phyloP scores from a whole-genome alignment of 2,113 vertebrate genomes.

The Oncorhynchus keta region DNA sequence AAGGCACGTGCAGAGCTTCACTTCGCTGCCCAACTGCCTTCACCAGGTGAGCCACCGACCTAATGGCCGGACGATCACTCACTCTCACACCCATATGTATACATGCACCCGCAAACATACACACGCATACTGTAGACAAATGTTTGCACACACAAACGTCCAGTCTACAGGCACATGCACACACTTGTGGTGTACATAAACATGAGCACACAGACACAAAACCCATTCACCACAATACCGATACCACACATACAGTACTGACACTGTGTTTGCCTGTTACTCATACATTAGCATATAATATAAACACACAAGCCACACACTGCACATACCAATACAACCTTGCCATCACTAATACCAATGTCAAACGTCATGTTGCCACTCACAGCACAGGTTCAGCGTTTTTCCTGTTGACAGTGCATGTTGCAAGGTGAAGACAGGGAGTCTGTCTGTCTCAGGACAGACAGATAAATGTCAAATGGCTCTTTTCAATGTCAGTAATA shows the following conservation, averaged over 20 bases:
- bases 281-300: background rate
- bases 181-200: background rate
- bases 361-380: constrained; percentile 31
- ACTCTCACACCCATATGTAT: background rate
- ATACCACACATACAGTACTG: background rate
- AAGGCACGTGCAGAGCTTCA: constrained; percentile 78
- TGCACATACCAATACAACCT: constrained; percentile 39
- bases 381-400: constrained; percentile 40
- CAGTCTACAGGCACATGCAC: background rate
- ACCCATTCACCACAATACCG: background rate
- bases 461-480: background rate
- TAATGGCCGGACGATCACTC: background rate
- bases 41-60: constrained; percentile 75
- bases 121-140: background rate
- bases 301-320: background rate
- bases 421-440: background rate
- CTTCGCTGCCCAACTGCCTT: constrained; percentile 78
- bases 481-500: background rate
- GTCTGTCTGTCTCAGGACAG: background rate
- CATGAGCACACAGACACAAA: constrained; percentile 7
- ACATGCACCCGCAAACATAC: constrained; percentile 1
- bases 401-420: constrained; percentile 5
- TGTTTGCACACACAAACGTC: background rate
- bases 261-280: background rate
- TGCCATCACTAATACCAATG: constrained; percentile 43